Evolutionary conservation across 2,797 vertebrate species (phyloP), one percentile per base, ranked within the genome.

Genomic region (Syngnathus acus): DNA sequence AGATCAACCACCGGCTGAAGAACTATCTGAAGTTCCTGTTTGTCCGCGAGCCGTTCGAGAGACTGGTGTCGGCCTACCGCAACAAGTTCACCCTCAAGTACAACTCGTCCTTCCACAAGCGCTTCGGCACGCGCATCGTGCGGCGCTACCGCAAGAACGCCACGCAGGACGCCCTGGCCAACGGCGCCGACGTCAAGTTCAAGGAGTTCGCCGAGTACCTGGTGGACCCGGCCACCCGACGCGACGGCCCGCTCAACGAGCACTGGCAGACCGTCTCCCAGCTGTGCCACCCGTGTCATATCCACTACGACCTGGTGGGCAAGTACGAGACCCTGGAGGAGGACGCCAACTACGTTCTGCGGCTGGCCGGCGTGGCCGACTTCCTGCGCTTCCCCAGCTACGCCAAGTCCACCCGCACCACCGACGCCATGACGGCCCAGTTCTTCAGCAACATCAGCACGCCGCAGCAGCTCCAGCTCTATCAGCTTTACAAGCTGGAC

Each of bases 51-150:
- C 97, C 97, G 72, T 97, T 99, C 0, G 97, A 99, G 89, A 87
- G 97, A 78, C 91, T 98, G 83, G 96, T 98, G 79, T 98, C 97
- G 0, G 97, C 97, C 38, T 99, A 99, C 87, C 94, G 96, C 75
- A 98, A 98, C 90, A 98, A 99, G 85, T 98, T 98, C 90, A 98
- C 96, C 16, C 93, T 97, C 80, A 97, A 97, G 82, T 98, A 99
- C 89, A 99, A 98, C 90, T 95, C 94, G 0, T 97, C 96, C 71
- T 98, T 98, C 85, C 97, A 99, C 86, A 97, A 96, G 84, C 93
- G 97, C 4, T 98, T 97, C 0, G 97, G 97, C 80, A 98, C 96
- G 57, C 95, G 95, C 79, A 99, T 99, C 1, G 91, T 99, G 69
- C 87, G 91, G 8, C 94, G 96, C 57, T 97, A 99, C 89, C 91